Evolutionary conservation across 2,797 vertebrate species (phyloP), one percentile per base, ranked within the genome.

Genomic region (Lagothrix lagotricha): DNA sequence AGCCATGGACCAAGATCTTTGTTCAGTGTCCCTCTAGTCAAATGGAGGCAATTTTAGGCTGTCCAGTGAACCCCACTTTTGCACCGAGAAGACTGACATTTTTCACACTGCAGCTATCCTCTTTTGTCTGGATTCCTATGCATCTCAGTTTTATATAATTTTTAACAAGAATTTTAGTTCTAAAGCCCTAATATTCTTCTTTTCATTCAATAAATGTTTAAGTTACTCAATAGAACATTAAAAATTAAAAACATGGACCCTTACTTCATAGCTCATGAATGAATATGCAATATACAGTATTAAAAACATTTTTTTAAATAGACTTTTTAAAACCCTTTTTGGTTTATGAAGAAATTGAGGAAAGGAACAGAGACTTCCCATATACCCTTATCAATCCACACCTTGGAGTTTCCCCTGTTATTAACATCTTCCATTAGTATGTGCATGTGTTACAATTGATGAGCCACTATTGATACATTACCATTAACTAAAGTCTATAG

Each of bases 191-290:
- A 67, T 9, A 41, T 36, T 39, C 46, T 12, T 80, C 61, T 72
- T 64, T 54, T 30, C 1, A n/a, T 67, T 89, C 24, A 70, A 48
- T 50, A 93, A 46, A 83, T 85, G 1, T 83, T 92, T 50, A 81
- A 81, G 5, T 88, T 75, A 22, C 6, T 28, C 75, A 93, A 39
- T 88, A 52, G 36, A 93, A 96, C 67, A 24, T 67, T 72, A 44
- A 70, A 41, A 44, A 24, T 57, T 20, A 85, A 72, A 83, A 76
- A 57, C 4, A n/a, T 76, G 28, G 10, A 64, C 28, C 2, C 11
- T 72, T 61, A 41, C 24, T 44, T 96, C 20, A 15, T 46, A 94
- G 22, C 10, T 81, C 33, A 76, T 87, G 75, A 89, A 64, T 57
- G 24, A 81, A 26, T 50, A 95, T 54, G 5, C 26, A 77, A 46